A percentile compares a stretch with the other conserved stretches of the same genome.
phyloP scores from a whole-genome alignment of 2,797 vertebrate genomes.

The Carcharodon carcharias region DNA sequence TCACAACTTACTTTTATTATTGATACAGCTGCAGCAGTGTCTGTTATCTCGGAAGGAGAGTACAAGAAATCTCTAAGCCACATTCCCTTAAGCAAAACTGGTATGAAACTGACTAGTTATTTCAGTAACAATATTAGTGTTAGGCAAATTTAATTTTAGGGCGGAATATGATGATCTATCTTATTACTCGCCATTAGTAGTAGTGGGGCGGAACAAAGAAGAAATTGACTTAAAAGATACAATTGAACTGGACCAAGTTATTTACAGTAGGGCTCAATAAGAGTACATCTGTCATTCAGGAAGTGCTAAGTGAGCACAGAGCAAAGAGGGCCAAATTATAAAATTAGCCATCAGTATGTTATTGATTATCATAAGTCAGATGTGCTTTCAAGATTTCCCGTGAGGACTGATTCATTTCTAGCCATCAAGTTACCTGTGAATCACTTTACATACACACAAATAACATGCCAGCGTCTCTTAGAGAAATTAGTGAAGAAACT shows the following conservation, averaged over 20 bases:
- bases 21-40: neutral
- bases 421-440: neutral
- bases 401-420: neutral
- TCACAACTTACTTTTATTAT: neutral
- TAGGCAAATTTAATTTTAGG: no score
- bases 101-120: neutral
- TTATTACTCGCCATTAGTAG: no score
- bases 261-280: neutral
- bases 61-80: neutral
- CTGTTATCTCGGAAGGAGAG: neutral
- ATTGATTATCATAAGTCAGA: neutral
- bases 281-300: neutral
- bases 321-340: neutral
- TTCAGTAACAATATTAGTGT: neutral
- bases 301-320: neutral
- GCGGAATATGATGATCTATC: no score
- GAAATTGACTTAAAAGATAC: neutral
- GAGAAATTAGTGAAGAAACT: neutral
- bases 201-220: no score
- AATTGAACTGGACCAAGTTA: neutral
- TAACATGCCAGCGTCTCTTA: neutral
- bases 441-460: neutral
- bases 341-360: neutral
- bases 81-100: neutral
- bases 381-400: neutral